Percentiles rank a stretch among this genome's conserved stretches.
Evolutionary conservation across 2,797 vertebrate species (phyloP).

Genomic region (Sebastolobus altivelis): DNA sequence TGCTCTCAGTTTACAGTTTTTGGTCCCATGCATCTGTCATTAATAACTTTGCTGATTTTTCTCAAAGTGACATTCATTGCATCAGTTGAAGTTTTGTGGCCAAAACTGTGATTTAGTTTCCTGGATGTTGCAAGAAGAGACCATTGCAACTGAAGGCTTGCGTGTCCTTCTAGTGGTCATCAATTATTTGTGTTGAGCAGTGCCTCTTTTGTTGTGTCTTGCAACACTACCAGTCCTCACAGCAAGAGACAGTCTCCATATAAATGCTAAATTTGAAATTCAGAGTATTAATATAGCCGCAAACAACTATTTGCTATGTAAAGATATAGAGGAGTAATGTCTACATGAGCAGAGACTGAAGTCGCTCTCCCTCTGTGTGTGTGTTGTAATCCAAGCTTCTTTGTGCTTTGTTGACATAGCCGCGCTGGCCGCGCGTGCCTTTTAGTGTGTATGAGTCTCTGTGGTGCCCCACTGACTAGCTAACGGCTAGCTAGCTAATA

Average conservation of each 20-base stretch:
- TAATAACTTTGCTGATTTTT: not conserved
- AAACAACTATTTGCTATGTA: too few relatives aligned
- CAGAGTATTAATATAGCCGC: too few relatives aligned
- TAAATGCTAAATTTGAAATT: too few relatives aligned
- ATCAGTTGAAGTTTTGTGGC: not conserved
- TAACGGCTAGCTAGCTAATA: too few relatives aligned
- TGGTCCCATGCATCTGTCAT: not conserved
- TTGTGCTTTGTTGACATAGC: not conserved
- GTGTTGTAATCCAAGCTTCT: not conserved
- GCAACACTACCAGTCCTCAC: not conserved
- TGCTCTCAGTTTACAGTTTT: not conserved
- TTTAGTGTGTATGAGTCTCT: not conserved
- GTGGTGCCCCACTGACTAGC: too few relatives aligned
- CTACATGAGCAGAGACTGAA: not conserved
- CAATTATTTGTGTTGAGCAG: not conserved
- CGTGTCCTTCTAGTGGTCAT: not conserved
- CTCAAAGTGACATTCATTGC: not conserved
- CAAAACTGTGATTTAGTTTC: not conserved
- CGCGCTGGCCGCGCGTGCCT: not conserved
- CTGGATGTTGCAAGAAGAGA: not conserved
- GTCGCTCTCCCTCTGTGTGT: not conserved
- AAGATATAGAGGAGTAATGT: not conserved
- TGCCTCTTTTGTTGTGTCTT: not conserved
- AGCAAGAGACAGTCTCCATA: not conserved
- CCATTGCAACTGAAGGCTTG: not conserved